A percentile compares a stretch with the other conserved stretches of the same genome.
phyloP scores from a whole-genome alignment of 2,113 vertebrate species.

The Narcine bancroftii region DNA sequence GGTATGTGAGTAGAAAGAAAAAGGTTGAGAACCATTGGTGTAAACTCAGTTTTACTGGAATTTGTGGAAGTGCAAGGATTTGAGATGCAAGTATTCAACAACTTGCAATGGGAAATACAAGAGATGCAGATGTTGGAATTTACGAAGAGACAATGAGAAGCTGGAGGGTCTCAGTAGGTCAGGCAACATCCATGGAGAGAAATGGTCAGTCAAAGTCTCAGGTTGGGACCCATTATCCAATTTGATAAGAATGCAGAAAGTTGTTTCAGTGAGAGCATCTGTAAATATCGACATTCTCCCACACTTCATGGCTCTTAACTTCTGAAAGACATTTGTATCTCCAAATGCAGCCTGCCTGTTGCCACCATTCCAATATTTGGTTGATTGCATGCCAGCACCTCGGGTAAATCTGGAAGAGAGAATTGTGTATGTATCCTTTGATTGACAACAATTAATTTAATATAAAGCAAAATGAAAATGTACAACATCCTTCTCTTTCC shows the following conservation, averaged over 20 bases:
- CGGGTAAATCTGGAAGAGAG: background rate
- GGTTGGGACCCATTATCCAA: too few species aligned
- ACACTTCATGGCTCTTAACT: background rate
- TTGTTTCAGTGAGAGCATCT: background rate
- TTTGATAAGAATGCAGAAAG: too few species aligned
- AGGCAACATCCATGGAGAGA: too few species aligned
- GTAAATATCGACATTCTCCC: background rate
- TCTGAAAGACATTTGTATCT: background rate
- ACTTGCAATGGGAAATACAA: too few species aligned
- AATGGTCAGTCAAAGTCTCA: too few species aligned
- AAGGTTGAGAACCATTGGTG: too few species aligned
- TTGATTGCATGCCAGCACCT: too few species aligned
- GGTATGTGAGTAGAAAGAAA: too few species aligned
- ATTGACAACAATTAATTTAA: background rate
- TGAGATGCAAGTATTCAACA: background rate
- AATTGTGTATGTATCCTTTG: too few species aligned
- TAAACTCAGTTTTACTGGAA: background rate
- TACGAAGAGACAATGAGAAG: too few species aligned
- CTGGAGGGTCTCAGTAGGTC: too few species aligned
- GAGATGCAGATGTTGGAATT: too few species aligned
- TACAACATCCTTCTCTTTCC: background rate
- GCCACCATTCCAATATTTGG: background rate
- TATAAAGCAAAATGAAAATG: background rate
- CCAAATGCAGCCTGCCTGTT: background rate
- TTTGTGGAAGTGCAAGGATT: background rate